A percentile compares a stretch with the other conserved stretches of the same genome.
Conservation (phyloP, 1,140 invertebrate species). For the Spodoptera frugiperda region DNA sequence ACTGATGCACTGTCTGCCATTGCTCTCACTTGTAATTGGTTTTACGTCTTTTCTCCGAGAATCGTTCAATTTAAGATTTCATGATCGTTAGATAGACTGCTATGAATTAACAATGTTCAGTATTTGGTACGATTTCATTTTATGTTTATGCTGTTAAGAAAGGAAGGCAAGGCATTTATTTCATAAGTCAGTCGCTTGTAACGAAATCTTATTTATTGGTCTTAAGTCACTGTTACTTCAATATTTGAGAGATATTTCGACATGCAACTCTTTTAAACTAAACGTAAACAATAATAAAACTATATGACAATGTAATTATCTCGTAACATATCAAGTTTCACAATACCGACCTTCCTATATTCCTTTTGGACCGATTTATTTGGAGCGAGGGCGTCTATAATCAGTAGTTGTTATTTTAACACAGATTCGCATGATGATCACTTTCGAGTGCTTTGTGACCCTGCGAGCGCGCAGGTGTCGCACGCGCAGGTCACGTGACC, state of each 20-base stretch:
- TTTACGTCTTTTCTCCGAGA: not conserved
- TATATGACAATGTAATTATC: too few relatives aligned
- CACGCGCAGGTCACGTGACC: conserved; percentile 59
- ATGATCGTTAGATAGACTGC: not conserved
- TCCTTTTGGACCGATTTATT: conserved; percentile 1
- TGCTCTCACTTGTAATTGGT: conserved; percentile 35
- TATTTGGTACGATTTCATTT: too few relatives aligned
- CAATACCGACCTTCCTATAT: conserved; percentile 14
- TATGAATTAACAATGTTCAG: too few relatives aligned
- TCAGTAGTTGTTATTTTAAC: conserved; percentile 42
- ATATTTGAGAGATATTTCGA: too few relatives aligned
- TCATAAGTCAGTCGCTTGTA: too few relatives aligned
- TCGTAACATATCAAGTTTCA: too few relatives aligned
- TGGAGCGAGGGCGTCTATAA: conserved; percentile 29
- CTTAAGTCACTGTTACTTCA: too few relatives aligned
- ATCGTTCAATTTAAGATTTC: not conserved
- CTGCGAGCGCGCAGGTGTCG: conserved; percentile 57
- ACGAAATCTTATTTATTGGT: too few relatives aligned
- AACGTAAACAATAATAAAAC: too few relatives aligned
- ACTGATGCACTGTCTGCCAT: conserved; percentile 49
- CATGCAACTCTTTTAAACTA: too few relatives aligned
- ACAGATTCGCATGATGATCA: conserved; percentile 37
- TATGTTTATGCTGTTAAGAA: too few relatives aligned
- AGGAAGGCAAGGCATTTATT: too few relatives aligned
- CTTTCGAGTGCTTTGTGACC: conserved; percentile 31